phyloP scores from a whole-genome alignment of 2,888 invertebrate species.

The Chalcis sispes region DNA sequence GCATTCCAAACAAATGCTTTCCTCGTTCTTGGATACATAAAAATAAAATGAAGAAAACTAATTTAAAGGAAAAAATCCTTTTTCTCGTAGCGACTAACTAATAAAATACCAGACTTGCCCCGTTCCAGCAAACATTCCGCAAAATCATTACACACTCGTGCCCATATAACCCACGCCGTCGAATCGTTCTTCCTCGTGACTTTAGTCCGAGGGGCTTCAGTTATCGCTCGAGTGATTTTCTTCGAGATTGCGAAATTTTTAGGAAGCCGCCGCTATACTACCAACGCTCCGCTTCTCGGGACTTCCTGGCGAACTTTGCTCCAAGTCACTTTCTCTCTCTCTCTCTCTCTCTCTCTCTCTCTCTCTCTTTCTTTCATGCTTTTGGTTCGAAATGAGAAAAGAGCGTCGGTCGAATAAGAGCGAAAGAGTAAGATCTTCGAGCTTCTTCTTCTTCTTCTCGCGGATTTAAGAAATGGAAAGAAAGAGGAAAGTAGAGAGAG shows the following conservation, averaged over 20 bases:
- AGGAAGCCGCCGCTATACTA: slow-evolving; percentile 52
- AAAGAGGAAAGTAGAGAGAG: neutral
- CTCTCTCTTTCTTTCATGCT: neutral
- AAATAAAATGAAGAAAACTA: neutral
- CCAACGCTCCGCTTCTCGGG: slow-evolving; percentile 35
- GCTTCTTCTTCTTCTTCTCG: too few species aligned
- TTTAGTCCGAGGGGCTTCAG: slow-evolving; percentile 26
- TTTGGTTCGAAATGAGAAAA: slow-evolving; percentile 51
- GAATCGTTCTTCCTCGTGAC: slow-evolving; percentile 8
- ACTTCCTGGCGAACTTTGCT: slow-evolving; percentile 58
- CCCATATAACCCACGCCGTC: neutral
- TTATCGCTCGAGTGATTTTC: slow-evolving; percentile 37
- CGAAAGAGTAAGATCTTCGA: too few species aligned
- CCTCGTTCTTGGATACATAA: too few species aligned
- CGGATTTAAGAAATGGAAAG: slow-evolving; percentile 9
- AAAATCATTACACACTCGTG: slow-evolving; percentile 18
- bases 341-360: neutral
- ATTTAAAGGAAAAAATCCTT: too few species aligned
- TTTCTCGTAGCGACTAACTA: too few species aligned
- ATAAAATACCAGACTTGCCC: too few species aligned
- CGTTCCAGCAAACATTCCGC: neutral
- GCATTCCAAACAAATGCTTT: too few species aligned
- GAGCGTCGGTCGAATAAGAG: slow-evolving; percentile 22
- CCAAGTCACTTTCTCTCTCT: neutral
- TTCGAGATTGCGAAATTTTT: slow-evolving; percentile 54